Percentiles rank a stretch among this genome's conserved stretches.
Evolutionary conservation across 2,113 vertebrate species (phyloP).

Genomic region (Baryphthengus martii): DNA sequence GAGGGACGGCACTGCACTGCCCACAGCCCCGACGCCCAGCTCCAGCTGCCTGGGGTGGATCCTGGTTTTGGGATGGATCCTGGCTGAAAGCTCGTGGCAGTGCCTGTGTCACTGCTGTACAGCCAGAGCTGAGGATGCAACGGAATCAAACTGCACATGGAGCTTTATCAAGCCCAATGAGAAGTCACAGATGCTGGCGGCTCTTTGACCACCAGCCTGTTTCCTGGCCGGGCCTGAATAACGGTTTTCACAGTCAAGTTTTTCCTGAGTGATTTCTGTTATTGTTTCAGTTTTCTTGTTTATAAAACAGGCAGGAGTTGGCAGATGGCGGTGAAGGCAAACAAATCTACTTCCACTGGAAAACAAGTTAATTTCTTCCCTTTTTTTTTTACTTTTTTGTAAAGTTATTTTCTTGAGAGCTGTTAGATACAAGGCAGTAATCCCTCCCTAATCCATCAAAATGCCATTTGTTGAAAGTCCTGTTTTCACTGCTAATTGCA

Average conservation of each 20-base stretch:
- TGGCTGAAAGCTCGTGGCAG: accelerated
- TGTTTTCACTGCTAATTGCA: constrained; percentile 57
- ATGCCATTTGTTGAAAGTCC: constrained; percentile 53
- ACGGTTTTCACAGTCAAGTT: accelerated
- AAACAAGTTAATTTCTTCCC: constrained; percentile 31
- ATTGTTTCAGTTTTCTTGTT: background rate
- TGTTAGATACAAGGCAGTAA: constrained; percentile 32
- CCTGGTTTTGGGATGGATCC: accelerated
- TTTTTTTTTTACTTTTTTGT: background rate
- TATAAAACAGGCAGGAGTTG: constrained; percentile 13
- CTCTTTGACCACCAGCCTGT: background rate
- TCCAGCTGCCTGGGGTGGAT: accelerated
- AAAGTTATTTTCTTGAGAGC: constrained; percentile 38
- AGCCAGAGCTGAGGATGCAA: accelerated
- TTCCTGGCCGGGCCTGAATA: accelerated
- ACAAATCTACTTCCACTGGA: constrained; percentile 13
- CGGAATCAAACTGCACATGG: accelerated
- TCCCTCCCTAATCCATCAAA: constrained; percentile 62
- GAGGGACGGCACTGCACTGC: background rate
- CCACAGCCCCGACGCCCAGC: accelerated
- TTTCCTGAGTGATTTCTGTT: background rate
- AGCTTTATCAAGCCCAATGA: accelerated
- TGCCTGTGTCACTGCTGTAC: no score
- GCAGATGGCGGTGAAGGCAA: constrained; percentile 52
- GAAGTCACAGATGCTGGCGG: background rate